A percentile compares a stretch with the other conserved stretches of the same genome.
phyloP scores from a whole-genome alignment of 1,140 invertebrate genomes.

The Dendrolimus kikuchii region DNA sequence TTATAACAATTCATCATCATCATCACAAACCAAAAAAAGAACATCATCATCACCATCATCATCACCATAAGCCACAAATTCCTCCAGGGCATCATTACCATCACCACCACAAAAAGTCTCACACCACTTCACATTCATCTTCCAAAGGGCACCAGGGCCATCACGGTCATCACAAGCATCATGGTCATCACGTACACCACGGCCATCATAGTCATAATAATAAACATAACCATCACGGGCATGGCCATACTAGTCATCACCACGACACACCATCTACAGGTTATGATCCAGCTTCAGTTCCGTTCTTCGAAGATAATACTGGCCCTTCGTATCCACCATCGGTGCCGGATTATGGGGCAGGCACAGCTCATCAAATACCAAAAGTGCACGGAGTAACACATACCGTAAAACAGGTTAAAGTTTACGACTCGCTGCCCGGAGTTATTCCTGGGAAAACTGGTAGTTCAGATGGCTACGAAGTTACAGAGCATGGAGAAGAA shows the following conservation, averaged over 20 bases:
- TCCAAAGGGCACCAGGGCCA: constrained; percentile 28
- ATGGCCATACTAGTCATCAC: constrained; percentile 23
- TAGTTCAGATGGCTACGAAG: constrained; percentile 42
- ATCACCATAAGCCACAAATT: constrained; percentile 51
- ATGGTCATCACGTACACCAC: constrained; percentile 27
- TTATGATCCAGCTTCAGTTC: constrained; percentile 27
- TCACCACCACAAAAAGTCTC: constrained; percentile 44
- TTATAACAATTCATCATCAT: constrained; percentile 72
- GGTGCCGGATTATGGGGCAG: constrained; percentile 22
- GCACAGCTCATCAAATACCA: constrained; percentile 24
- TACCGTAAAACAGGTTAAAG: constrained; percentile 58
- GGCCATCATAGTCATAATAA: constrained; percentile 36
- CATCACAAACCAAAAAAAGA: constrained; percentile 63
- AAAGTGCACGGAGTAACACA: constrained; percentile 47
- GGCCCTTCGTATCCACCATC: constrained; percentile 31
- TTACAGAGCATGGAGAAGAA: constrained; percentile 57
- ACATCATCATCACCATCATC: constrained; percentile 65
- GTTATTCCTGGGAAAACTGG: constrained; percentile 23
- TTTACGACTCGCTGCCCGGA: constrained; percentile 52
- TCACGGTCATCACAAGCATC: constrained; percentile 24
- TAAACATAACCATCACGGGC: constrained; percentile 34
- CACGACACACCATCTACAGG: constrained; percentile 31
- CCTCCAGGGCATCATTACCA: constrained; percentile 44
- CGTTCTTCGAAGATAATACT: constrained; percentile 38
- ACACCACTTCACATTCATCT: constrained; percentile 32